Percentiles rank a stretch among this genome's conserved stretches.
Evolutionary conservation across 2,797 vertebrate species (phyloP).

Genomic region (Luscinia luscinia): DNA sequence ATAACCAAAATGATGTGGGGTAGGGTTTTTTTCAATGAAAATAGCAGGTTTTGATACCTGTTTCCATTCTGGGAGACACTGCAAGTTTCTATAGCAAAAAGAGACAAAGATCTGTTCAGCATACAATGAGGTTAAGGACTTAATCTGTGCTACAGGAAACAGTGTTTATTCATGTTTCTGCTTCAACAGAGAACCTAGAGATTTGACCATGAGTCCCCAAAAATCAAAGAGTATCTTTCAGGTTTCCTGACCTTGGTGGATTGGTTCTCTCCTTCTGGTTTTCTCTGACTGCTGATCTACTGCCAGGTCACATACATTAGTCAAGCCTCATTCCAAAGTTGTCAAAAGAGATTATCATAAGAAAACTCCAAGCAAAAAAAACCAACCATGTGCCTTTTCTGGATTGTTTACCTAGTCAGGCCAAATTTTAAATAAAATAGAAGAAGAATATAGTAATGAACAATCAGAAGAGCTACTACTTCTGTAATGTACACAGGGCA

Average conservation of each 20-base stretch:
- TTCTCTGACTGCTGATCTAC: neutral
- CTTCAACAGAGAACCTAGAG: neutral
- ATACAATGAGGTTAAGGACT: neutral
- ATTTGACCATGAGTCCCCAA: neutral
- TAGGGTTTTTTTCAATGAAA: neutral
- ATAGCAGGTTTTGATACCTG: neutral
- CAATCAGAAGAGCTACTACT: neutral
- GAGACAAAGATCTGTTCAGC: neutral
- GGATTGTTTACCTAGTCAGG: neutral
- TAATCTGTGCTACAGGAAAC: neutral
- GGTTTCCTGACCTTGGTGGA: neutral
- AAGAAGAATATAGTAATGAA: neutral
- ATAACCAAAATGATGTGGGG: neutral
- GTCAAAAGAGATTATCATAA: neutral
- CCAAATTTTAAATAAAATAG: neutral
- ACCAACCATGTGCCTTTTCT: neutral
- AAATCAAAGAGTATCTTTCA: neutral
- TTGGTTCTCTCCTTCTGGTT: neutral
- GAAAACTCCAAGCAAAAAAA: neutral
- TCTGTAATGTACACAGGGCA: neutral
- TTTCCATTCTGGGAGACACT: neutral
- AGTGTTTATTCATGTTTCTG: neutral
- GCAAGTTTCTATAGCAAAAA: neutral
- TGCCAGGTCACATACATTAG: neutral
- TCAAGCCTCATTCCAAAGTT: neutral